Base-by-base conservation (phyloP, 2,113 vertebrate species). In the Orientallactaga bullata region DNA sequence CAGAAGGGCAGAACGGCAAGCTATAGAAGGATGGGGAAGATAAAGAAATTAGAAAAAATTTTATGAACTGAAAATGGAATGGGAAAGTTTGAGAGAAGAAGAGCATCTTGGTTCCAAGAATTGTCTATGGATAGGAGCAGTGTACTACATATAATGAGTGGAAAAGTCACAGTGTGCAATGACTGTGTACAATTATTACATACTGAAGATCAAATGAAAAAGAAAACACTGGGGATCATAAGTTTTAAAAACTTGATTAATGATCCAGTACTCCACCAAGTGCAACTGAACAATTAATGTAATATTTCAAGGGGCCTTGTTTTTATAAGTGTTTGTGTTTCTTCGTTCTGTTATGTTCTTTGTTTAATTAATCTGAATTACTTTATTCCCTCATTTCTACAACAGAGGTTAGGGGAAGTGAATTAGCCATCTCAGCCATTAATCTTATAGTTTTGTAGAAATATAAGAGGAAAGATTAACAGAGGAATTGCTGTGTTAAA, bases 321-420 rank as follows among this genome's bases (percentile, higher is more conserved):
- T 89, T n/a, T 35, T 32, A 1, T 73, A 28, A 28, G 28, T 72
- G 24, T 71, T 51, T 65, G 55, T 55, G 55, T 55, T 55, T 55
- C 15, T 55, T 55, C 12, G 55, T 11, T 55, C 55, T 66, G 11
- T 37, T 80, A 12, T 60, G 72, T 82, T n/a, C 37, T 58, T 28
- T 80, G 21, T 9, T 89, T 76, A n/a, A 42, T 89, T 87, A 74
- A 78, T 81, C 32, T 88, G 30, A 81, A 81, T 35, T 68, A 47
- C 2, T 39, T 11, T 24, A 82, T 69, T 90, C 11, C 7, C 21
- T 92, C 16, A 82, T 17, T 86, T 81, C 51, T 58, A 68, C 21
- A 92, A 3, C 26, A 81, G 72, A 78, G 11, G 77, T 73, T 73
- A 89, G 3, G 3, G 8, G 0, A 83, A 89, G 16, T 88, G 10